phyloP scores from a whole-genome alignment of 1,140 invertebrate species.

The Halesus radiatus region DNA sequence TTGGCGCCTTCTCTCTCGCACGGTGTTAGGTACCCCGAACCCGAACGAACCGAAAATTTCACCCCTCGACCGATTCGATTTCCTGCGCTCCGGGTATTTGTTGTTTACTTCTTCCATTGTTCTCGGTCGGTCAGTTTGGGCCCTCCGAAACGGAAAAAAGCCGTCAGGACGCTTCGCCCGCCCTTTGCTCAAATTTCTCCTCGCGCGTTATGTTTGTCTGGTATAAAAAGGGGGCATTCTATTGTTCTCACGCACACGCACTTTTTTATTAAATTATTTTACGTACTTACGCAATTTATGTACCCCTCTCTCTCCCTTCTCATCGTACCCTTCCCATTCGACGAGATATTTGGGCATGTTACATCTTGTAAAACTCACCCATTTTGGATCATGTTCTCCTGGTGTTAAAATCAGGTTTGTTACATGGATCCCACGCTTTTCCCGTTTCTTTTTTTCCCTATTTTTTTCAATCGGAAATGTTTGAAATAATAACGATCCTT shows the following conservation, averaged over 20 bases:
- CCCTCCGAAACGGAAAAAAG: conserved; percentile 40
- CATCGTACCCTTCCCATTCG: not conserved
- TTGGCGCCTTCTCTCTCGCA: not conserved
- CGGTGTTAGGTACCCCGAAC: too few species aligned
- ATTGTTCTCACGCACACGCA: conserved; percentile 70
- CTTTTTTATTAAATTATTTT: conserved; percentile 58
- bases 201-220: conserved; percentile 52
- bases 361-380: conserved; percentile 38
- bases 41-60: not conserved
- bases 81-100: conserved; percentile 65
- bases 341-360: not conserved
- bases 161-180: conserved; percentile 23
- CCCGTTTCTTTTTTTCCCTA: not conserved
- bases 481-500: not conserved
- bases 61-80: conserved; percentile 13
- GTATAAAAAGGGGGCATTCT: conserved; percentile 69
- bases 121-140: conserved; percentile 51
- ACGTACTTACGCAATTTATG: conserved; percentile 24
- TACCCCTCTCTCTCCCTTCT: conserved; percentile 7
- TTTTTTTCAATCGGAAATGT: not conserved
- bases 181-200: conserved; percentile 49
- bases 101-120: conserved; percentile 58
- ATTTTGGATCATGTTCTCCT: conserved; percentile 28
- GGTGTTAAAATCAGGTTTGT: conserved; percentile 40
- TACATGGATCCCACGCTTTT: conserved; percentile 41